Conservation (phyloP, 2,113 vertebrate genomes). For the Corythaeola cristata region DNA sequence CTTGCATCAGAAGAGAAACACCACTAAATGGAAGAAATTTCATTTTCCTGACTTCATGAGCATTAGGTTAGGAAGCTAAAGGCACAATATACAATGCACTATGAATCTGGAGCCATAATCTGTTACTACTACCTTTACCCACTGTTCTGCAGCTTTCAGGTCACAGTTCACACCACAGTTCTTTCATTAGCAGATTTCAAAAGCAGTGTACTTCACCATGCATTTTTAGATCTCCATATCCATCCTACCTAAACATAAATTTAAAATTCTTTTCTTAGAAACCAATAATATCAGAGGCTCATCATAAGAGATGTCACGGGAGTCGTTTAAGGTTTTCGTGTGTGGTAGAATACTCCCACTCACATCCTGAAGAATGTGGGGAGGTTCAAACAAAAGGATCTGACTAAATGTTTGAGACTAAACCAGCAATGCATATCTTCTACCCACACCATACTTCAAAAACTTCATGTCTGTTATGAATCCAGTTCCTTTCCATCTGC, state of each 20-base stretch:
- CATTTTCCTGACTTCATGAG: background rate
- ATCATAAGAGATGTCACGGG: background rate
- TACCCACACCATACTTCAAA: background rate
- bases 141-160: background rate
- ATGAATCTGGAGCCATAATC: background rate
- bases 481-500: background rate
- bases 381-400: slow-evolving; percentile 35
- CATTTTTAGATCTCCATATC: background rate
- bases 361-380: slow-evolving; percentile 43
- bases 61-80: background rate
- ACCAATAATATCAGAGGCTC: background rate
- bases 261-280: slow-evolving; percentile 12
- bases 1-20: background rate
- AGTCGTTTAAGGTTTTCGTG: background rate
- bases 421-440: background rate
- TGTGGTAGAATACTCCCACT: slow-evolving; percentile 32
- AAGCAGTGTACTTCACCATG: background rate
- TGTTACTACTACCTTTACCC: background rate
- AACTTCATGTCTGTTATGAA: background rate
- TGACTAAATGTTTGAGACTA: slow-evolving; percentile 31
- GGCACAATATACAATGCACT: background rate
- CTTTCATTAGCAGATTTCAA: background rate
- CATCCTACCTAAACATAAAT: background rate
- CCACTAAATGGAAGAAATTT: background rate
- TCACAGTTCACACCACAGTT: background rate